phyloP scores from a whole-genome alignment of 2,888 invertebrate genomes.

The Polydrusus cervinus region DNA sequence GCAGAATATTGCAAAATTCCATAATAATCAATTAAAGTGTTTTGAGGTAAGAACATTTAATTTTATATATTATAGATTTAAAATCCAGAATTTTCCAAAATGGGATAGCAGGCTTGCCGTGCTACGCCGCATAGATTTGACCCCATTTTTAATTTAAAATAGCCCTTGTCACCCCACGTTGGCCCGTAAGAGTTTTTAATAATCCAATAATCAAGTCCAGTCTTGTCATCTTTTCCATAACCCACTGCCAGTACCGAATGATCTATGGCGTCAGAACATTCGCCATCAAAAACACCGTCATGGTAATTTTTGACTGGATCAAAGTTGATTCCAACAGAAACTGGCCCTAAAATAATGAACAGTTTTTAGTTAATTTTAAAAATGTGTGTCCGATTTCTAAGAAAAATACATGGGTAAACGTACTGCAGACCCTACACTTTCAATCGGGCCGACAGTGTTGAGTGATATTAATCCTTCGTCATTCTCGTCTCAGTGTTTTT shows the following conservation, averaged over 20 bases:
- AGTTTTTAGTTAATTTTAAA: neutral
- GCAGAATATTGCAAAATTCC: too few species aligned
- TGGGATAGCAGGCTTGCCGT: constrained; percentile 35
- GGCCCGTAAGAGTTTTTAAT: constrained; percentile 43
- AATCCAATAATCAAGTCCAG: constrained; percentile 31
- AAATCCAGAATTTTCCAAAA: constrained; percentile 5
- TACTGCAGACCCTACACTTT: constrained; percentile 51
- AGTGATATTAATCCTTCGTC: too few species aligned
- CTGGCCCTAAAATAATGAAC: neutral
- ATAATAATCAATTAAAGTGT: too few species aligned
- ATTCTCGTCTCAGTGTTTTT: too few species aligned
- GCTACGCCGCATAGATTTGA: constrained; percentile 33
- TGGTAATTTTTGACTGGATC: neutral
- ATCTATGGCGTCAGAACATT: neutral
- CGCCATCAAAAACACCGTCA: neutral
- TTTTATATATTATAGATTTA: too few species aligned
- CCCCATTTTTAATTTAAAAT: constrained; percentile 27
- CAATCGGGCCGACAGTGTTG: too few species aligned
- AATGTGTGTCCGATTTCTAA: too few species aligned
- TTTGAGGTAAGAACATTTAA: too few species aligned
- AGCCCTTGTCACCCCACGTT: constrained; percentile 34
- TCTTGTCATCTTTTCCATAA: constrained; percentile 24
- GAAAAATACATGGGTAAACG: too few species aligned
- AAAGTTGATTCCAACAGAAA: constrained; percentile 1
- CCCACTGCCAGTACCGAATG: constrained; percentile 41